These are phyloP conservation scores for Grantiella picta DNA, from an alignment of 2,113 vertebrate species.

Conservation along the genomic window DNA sequence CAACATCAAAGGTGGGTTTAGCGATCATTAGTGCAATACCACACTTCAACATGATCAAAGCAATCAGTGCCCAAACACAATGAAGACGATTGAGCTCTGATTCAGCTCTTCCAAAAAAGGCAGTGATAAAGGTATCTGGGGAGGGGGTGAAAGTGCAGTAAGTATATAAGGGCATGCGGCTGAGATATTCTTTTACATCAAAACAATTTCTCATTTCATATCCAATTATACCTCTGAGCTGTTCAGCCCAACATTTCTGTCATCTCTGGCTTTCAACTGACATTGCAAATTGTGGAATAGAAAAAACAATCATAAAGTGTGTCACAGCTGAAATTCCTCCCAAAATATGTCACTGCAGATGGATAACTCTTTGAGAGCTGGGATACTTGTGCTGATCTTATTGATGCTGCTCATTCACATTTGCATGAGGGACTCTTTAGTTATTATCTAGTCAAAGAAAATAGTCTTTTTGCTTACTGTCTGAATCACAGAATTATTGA, in stretches of 20 bases:
- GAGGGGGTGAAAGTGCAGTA: neutral
- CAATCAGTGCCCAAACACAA: neutral
- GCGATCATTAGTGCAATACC: neutral
- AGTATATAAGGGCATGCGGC: neutral
- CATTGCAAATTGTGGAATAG: neutral
- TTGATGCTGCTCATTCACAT: neutral
- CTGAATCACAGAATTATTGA: neutral
- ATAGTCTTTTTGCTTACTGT: neutral
- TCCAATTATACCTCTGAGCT: neutral
- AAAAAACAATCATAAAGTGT: neutral
- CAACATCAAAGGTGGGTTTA: conserved; percentile 42
- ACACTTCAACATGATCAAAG: conserved; percentile 20
- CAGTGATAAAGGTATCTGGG: neutral
- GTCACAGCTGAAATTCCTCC: neutral
- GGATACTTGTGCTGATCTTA: neutral
- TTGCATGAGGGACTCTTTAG: neutral
- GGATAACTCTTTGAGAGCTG: neutral
- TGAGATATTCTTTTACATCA: neutral
- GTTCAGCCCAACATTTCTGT: neutral
- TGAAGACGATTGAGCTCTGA: neutral
- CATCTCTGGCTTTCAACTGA: conserved; percentile 7
- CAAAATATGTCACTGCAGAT: neutral
- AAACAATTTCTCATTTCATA: conserved; percentile 20
- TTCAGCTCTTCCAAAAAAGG: conserved; percentile 10
- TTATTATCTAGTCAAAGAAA: neutral